Base-by-base conservation (phyloP, 1,140 invertebrate genomes). In the Ostrea edulis region DNA sequence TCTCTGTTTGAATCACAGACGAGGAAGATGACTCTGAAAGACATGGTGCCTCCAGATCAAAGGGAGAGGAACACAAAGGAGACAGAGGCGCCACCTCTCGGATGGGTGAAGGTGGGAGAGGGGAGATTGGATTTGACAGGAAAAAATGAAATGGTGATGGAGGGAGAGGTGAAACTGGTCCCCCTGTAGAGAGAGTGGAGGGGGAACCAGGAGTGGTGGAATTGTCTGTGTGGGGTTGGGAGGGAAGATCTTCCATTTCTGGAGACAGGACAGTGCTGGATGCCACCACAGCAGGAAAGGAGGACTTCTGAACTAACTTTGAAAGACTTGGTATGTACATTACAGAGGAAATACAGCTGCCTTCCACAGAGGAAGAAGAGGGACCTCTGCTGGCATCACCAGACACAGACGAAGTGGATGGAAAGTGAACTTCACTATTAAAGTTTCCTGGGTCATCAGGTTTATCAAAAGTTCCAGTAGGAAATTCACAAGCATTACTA, bases 111-210 rank as follows among this genome's bases (percentile, higher is more conserved):
- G 82, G 82, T 53, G 82, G 82, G 20, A 83, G 82, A 52, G 82
- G 82, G 0, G 82, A 83, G 44, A 83, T 52, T 17, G 52, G 82
- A 20, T 53, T 53, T 17, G 82, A 44, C 3, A 83, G 44, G 44
- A 54, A 83, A 83, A 83, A 83, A 83, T 83, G 44, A 83, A 52
- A 83, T 52, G 82, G 82, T 29, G 82, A 83, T 5, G 82, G 82
- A 11, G 82, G 82, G 8, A 83, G 82, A 14, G 82, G 82, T 83
- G 82, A 83, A 0, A 83, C 82, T 22, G 82, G 71, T 35, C 58
- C 58, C 58, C 58, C 58, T 14, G 71, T 25, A 5, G 20, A 22
- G n/a, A 44, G 25, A 14, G 71, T n/a, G 14, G 71, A 81, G 35
- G 71, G 44, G n/a, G 82, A n/a, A 7, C 44, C n/a, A 20, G 82